Evolutionary conservation across 2,797 vertebrate species (phyloP).

Genomic region (Sorex maritimensis): DNA sequence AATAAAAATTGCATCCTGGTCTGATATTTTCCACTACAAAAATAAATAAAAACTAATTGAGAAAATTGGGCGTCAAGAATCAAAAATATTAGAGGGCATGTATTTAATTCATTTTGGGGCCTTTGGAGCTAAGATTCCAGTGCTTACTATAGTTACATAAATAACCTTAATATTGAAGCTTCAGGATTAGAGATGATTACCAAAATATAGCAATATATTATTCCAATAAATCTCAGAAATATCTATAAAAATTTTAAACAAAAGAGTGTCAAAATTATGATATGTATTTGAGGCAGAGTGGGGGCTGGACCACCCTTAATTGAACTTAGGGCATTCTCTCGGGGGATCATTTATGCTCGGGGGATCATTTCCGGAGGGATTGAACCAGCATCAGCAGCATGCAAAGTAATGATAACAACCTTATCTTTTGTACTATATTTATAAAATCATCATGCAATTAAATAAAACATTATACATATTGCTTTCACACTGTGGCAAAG

Average conservation of each 20-base stretch:
- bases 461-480: neutral
- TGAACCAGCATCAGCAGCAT: too few species aligned
- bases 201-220: neutral
- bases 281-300: too few species aligned
- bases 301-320: too few species aligned
- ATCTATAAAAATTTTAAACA: constrained; percentile 1
- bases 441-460: too few species aligned
- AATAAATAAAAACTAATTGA: neutral
- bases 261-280: constrained; percentile 48
- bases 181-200: neutral
- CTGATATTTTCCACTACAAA: too few species aligned
- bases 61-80: neutral
- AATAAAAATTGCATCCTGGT: neutral
- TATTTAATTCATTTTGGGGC: constrained; percentile 20
- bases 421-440: too few species aligned
- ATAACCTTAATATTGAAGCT: neutral
- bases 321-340: too few species aligned
- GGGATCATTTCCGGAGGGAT: too few species aligned
- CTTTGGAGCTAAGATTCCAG: neutral
- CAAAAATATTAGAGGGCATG: too few species aligned
- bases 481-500: neutral
- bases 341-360: too few species aligned
- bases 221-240: neutral
- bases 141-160: neutral
- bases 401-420: too few species aligned